Conservation (phyloP, 2,888 invertebrate species). For the Dexiosoma caninum region DNA sequence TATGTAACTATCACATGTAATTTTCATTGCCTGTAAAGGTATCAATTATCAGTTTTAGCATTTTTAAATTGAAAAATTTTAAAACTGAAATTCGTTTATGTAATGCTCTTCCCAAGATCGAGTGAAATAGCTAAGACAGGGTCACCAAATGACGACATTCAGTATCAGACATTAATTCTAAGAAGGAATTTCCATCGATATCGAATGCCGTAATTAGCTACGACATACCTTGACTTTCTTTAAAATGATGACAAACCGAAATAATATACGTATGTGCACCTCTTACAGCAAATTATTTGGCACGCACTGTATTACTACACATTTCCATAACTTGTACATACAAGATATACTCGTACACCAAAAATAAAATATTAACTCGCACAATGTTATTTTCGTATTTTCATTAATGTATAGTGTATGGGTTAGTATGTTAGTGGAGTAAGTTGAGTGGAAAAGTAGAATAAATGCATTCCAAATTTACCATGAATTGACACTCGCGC, state of each 20-base stretch:
- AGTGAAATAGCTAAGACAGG: too few species aligned
- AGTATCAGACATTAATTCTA: too few species aligned
- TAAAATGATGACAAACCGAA: not conserved
- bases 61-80: too few species aligned
- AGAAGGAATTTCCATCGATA: too few species aligned
- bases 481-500: conserved; percentile 14
- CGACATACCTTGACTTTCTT: not conserved
- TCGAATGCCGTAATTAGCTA: too few species aligned
- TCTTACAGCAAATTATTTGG: not conserved
- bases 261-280: too few species aligned
- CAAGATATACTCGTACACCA: not conserved
- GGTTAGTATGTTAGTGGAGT: conserved; percentile 68
- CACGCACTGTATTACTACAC: conserved; percentile 8
- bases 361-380: not conserved
- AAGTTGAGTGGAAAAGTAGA: conserved; percentile 55
- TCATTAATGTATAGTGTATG: conserved; percentile 50
- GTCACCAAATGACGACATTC: too few species aligned
- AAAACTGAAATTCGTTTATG: too few species aligned
- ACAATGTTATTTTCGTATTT: conserved; percentile 3
- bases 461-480: conserved; percentile 48
- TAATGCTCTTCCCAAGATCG: too few species aligned
- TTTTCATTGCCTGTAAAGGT: too few species aligned
- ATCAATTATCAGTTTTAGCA: too few species aligned
- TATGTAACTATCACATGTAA: too few species aligned
- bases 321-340: not conserved